phyloP scores from a whole-genome alignment of 2,888 invertebrate genomes.

The Morinoia aosen region DNA sequence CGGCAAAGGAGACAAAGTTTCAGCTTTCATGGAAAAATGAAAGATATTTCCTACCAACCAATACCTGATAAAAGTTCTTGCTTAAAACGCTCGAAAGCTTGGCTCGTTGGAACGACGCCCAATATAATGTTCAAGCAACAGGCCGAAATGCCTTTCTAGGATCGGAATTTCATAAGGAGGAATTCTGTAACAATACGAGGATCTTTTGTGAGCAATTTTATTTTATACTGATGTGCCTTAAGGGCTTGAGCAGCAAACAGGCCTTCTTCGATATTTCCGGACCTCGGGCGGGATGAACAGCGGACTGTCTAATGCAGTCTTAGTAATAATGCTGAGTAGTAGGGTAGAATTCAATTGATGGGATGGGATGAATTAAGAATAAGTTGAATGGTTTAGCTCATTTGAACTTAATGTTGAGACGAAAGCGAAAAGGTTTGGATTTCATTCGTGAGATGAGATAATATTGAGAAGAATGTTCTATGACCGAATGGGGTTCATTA shows the following conservation, averaged over 20 bases:
- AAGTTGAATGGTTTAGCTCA: too few species aligned
- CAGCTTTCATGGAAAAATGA: not conserved
- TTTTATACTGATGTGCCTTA: constrained; percentile 24
- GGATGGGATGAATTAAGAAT: too few species aligned
- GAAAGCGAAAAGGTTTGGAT: too few species aligned
- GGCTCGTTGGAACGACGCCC: not conserved
- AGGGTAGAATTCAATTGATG: not conserved
- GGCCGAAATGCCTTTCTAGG: not conserved
- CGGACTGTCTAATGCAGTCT: not conserved
- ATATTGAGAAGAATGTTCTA: too few species aligned
- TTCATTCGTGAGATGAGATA: too few species aligned
- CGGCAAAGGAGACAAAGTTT: not conserved
- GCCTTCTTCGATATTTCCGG: not conserved
- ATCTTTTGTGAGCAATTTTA: constrained; percentile 24
- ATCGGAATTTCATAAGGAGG: constrained; percentile 6
- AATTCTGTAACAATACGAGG: constrained; percentile 21
- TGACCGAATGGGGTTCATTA: too few species aligned
- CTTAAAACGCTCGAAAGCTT: not conserved
- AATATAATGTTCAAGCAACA: not conserved
- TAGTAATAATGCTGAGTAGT: not conserved
- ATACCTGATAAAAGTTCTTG: not conserved
- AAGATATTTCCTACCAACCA: not conserved
- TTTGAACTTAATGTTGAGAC: too few species aligned
- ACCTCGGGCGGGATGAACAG: not conserved
- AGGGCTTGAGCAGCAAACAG: not conserved